phyloP scores from a whole-genome alignment of 1,140 invertebrate species.

The Streblospio benedicti region DNA sequence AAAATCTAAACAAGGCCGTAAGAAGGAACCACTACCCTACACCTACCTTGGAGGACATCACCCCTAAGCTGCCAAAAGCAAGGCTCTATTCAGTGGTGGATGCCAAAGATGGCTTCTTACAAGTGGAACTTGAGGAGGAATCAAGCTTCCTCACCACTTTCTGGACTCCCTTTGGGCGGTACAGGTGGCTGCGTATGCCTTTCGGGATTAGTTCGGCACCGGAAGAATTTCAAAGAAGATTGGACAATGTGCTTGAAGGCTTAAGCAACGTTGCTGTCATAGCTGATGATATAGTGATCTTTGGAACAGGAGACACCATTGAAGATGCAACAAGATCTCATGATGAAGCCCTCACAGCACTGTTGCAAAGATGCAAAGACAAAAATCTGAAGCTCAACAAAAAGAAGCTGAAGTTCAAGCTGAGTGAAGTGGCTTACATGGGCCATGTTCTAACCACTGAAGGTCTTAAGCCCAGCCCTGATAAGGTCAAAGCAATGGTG shows the following conservation, averaged over 20 bases:
- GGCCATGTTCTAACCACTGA: neutral
- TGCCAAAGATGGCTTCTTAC: slow-evolving; percentile 44
- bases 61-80: slow-evolving; percentile 33
- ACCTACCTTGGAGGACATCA: slow-evolving; percentile 19
- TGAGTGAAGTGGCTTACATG: neutral
- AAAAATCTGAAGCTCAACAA: neutral
- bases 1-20: neutral
- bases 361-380: neutral
- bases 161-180: slow-evolving; percentile 5
- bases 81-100: slow-evolving; percentile 49
- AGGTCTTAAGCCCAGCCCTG: slow-evolving; percentile 28
- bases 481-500: neutral
- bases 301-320: neutral
- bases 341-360: neutral
- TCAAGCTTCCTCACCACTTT: slow-evolving; percentile 20
- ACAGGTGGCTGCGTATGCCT: slow-evolving; percentile 5
- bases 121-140: slow-evolving; percentile 18
- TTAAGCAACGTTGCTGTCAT: neutral
- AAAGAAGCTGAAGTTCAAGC: neutral
- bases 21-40: neutral
- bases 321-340: neutral
- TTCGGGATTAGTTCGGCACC: neutral
- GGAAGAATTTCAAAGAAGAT: slow-evolving; percentile 3
- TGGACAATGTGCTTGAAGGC: neutral
- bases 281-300: neutral